Base-by-base conservation (phyloP, 1,140 invertebrate species). In the Calliopsis andreniformis region DNA sequence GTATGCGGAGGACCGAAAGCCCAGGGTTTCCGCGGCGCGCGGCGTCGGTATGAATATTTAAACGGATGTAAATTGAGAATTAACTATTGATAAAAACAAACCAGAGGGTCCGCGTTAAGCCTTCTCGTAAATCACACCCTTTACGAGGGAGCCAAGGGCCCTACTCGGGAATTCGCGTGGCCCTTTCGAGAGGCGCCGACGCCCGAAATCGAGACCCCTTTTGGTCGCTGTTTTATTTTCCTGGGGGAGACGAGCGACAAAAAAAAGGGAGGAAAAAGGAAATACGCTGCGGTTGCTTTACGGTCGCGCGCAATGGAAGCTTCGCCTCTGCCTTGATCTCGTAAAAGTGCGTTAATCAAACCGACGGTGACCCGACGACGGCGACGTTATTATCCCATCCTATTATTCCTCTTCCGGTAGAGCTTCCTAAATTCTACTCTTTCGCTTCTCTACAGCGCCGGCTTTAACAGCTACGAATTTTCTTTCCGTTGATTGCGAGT, bases 41-140 rank as follows among this genome's bases (percentile, higher is more conserved):
- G 35, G 39, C 62, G 42, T 30, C 30, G 72, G 78, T 84, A 87
- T 87, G 84, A 87, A 87, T 87, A 87, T 87, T 87, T 87, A 86
- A 87, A 78, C 73, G 78, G 71, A 87, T 86, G 86, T 87, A 87
- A 87, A 87, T 87, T 87, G 84, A 73, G 83, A 83, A 86, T 87
- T 87, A 87, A 87, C 84, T 87, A 87, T 87, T 87, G 86, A 87
- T 87, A 86, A 86, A 87, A 86, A 87, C 84, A 87, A 86, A 86
- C 80, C 80, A 83, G 84, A 82, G 80, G 71, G 80, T 77, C 83
- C 47, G 56, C 49, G 69, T 78, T 86, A 79, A 79, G 84, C 72
- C 79, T 85, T 72, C 73, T 79, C 79, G 63, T 85, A 85, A 85
- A 85, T 85, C 83, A 83, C 78, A 76, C 78, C 39, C 68, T 69